These are phyloP conservation scores for Sapajus apella DNA, from an alignment of 2,113 vertebrate species.

Conservation along the genomic window DNA sequence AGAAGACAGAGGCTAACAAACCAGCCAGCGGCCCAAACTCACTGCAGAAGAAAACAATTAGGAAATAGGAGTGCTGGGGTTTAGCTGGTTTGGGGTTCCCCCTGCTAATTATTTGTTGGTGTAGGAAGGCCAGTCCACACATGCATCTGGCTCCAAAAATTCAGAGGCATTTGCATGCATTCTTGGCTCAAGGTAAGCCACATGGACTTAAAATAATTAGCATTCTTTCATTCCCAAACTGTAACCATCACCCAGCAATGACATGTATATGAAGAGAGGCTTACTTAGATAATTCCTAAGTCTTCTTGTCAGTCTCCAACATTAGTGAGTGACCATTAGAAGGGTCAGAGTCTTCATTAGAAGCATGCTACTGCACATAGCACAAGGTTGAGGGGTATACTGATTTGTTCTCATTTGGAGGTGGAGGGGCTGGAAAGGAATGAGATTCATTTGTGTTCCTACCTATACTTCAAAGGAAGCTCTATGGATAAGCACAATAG, in stretches of 20 bases:
- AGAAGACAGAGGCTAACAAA: not conserved
- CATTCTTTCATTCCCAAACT: not conserved
- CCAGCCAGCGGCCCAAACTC: not conserved
- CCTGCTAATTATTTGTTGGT: not conserved
- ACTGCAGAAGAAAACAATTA: not conserved
- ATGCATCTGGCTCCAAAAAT: not conserved
- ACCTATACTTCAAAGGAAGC: not conserved
- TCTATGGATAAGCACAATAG: rapidly evolving
- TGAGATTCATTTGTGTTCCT: not conserved
- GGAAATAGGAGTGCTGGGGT: not conserved
- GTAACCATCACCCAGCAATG: not conserved
- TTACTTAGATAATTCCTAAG: rapidly evolving
- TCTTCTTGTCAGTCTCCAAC: not conserved
- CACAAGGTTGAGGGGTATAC: not conserved
- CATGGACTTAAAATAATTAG: not conserved
- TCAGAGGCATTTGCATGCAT: not conserved
- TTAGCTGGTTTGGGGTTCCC: not conserved
- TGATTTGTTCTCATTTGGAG: not conserved
- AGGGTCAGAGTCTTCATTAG: not conserved
- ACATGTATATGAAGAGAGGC: not conserved
- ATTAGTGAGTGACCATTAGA: rapidly evolving
- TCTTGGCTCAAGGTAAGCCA: not conserved
- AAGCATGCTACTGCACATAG: rapidly evolving
- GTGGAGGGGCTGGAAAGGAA: not conserved
- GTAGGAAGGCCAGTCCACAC: not conserved